Conservation (phyloP, 2,888 invertebrate genomes). For the Nezara viridula region DNA sequence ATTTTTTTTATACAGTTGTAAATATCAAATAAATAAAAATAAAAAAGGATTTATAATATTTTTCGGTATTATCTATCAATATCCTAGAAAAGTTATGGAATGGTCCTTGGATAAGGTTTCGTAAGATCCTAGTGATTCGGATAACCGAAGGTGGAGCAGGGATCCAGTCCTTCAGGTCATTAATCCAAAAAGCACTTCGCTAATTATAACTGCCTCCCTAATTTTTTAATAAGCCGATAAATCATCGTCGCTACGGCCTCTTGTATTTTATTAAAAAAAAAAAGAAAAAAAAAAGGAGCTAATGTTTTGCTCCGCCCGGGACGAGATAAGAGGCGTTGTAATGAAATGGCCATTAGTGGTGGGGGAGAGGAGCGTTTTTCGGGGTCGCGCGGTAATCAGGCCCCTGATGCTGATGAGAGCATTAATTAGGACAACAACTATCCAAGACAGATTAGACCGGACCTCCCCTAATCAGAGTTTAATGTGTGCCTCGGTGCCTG, state of each 20-base stretch:
- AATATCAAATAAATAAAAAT: too few species aligned
- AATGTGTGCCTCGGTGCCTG: constrained; percentile 61
- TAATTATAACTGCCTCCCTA: constrained; percentile 55
- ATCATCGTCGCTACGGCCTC: constrained; percentile 36
- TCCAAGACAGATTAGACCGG: constrained; percentile 64
- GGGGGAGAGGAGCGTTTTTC: constrained; percentile 49
- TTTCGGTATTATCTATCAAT: too few species aligned
- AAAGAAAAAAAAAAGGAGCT: neutral
- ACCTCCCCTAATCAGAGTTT: constrained; percentile 63
- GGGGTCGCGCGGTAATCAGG: constrained; percentile 49
- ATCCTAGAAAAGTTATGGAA: too few species aligned
- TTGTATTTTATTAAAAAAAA: constrained; percentile 56
- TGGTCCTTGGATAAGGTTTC: neutral
- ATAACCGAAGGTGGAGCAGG: neutral
- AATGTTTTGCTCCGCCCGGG: constrained; percentile 49
- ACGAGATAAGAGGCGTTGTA: constrained; percentile 52
- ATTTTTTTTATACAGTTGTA: too few species aligned
- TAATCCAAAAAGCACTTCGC: constrained; percentile 25
- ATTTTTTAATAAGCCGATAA: constrained; percentile 60
- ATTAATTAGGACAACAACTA: constrained; percentile 61
- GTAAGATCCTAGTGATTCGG: neutral
- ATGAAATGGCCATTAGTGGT: constrained; percentile 58
- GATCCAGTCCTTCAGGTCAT: neutral
- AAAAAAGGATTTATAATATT: too few species aligned
- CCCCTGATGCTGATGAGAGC: constrained; percentile 52